Conservation (phyloP, 2,113 vertebrate genomes). For the Catharus fuscescens region DNA sequence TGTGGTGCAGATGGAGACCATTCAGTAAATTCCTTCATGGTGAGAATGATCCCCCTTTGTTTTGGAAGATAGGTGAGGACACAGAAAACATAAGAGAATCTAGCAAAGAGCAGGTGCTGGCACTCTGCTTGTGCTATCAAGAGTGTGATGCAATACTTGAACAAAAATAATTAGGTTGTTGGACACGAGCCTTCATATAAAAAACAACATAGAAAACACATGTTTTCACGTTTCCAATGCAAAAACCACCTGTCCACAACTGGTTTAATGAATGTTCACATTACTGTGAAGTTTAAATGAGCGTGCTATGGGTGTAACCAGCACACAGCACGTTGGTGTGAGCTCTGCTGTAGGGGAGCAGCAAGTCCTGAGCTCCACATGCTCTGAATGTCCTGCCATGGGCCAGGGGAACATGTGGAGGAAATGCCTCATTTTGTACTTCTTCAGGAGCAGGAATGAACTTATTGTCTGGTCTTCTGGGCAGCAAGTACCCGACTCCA, state of each 20-base stretch:
- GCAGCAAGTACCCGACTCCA: not conserved
- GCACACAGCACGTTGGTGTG: rapidly evolving
- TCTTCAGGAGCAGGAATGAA: conserved; percentile 30
- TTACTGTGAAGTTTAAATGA: not conserved
- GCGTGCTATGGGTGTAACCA: not conserved
- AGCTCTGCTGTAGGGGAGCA: not conserved
- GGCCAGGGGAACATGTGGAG: not conserved
- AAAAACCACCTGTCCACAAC: conserved; percentile 4
- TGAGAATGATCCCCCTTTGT: not conserved
- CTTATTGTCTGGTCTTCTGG: conserved; percentile 25
- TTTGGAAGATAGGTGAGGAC: conserved; percentile 21
- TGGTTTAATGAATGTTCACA: not conserved
- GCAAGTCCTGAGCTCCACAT: not conserved
- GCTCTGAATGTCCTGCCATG: rapidly evolving
- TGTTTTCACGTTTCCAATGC: conserved; percentile 26
- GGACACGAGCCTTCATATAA: not conserved
- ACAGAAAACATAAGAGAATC: not conserved
- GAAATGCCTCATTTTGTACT: conserved; percentile 26
- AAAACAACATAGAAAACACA: conserved; percentile 27
- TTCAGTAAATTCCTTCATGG: not conserved
- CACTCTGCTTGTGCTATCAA: not conserved
- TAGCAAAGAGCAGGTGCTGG: conserved; percentile 12
- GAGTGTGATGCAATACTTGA: conserved; percentile 11
- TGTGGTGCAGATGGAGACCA: not conserved
- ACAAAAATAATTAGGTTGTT: conserved; percentile 32